phyloP scores from a whole-genome alignment of 2,888 invertebrate genomes.

The Acrobasis consociella region DNA sequence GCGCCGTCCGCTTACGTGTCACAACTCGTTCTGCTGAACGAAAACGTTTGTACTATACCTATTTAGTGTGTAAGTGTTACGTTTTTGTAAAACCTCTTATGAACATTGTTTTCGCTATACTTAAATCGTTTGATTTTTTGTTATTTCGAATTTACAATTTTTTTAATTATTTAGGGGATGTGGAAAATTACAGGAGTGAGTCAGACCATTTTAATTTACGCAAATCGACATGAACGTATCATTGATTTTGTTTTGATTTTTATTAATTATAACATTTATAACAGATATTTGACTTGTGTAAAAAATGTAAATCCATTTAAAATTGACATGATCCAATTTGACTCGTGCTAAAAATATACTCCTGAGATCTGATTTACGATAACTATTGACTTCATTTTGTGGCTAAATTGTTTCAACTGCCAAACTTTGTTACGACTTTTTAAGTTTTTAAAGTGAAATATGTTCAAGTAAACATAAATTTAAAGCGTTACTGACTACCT shows the following conservation, averaged over 20 bases:
- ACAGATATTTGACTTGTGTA: neutral
- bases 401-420: no score
- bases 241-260: neutral
- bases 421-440: no score
- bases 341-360: neutral
- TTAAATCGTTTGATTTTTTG: constrained; percentile 7
- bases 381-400: no score
- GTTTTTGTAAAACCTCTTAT: constrained; percentile 9
- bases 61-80: constrained; percentile 26
- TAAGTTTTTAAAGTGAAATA: no score
- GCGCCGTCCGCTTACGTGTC: constrained; percentile 12
- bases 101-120: constrained; percentile 2
- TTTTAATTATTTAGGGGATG: no score
- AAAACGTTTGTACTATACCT: neutral
- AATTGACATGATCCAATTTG: neutral
- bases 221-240: neutral
- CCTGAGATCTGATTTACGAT: no score
- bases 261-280: no score
- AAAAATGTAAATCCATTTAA: neutral
- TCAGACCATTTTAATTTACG: no score
- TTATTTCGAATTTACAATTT: neutral
- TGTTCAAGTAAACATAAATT: no score
- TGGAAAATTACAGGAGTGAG: no score
- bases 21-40: neutral
- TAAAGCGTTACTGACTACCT: no score